A percentile compares a stretch with the other conserved stretches of the same genome.
Conservation (phyloP, 2,888 invertebrate genomes). For the Cephus sareptanus region DNA sequence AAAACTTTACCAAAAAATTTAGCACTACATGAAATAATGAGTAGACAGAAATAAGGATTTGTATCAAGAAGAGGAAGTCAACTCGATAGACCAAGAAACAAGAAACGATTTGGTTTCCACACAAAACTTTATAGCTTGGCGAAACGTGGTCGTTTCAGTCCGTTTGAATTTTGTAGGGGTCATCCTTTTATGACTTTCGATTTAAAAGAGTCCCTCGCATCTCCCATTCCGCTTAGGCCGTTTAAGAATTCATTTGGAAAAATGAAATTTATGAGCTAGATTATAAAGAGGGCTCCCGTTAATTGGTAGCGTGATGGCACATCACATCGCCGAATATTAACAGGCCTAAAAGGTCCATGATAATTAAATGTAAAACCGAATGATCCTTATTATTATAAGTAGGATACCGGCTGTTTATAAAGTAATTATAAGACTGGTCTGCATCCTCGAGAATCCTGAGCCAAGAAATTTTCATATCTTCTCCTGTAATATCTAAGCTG, state of each 20-base stretch:
- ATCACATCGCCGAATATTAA: background rate
- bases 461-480: too few relatives aligned
- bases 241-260: background rate
- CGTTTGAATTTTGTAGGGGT: background rate
- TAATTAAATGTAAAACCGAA: background rate
- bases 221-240: background rate
- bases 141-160: background rate
- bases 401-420: background rate
- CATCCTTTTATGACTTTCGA: background rate
- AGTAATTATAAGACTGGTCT: background rate
- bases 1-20: background rate
- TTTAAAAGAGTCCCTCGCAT: background rate
- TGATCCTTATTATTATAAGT: background rate
- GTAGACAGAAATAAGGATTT: background rate
- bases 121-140: background rate
- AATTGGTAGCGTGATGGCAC: background rate
- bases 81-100: background rate
- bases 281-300: background rate
- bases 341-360: background rate
- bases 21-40: background rate
- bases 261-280: background rate
- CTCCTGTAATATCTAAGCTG: too few relatives aligned
- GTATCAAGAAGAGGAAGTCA: background rate
- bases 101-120: background rate
- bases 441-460: too few relatives aligned